Evolutionary conservation across 1,140 invertebrate species (phyloP).

Genomic region (Lethrus apterus): DNA sequence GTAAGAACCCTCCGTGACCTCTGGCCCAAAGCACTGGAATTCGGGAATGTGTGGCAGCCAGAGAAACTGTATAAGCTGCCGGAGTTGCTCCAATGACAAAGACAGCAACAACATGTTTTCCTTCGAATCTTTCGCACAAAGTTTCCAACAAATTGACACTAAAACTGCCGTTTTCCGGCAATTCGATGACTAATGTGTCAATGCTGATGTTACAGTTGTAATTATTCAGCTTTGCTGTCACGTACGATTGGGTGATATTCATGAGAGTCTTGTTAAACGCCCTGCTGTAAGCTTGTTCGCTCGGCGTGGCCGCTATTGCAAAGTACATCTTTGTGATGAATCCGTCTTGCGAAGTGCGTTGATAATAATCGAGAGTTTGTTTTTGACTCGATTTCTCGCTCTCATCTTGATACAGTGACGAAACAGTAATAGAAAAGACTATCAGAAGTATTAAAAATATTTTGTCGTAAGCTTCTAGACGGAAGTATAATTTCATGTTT

Average conservation of each 20-base stretch:
- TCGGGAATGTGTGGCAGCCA: constrained; percentile 37
- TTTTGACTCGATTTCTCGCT: too few relatives aligned
- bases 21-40: constrained; percentile 42
- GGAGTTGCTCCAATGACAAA: constrained; percentile 39
- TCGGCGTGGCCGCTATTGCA: constrained; percentile 34
- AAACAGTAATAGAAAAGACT: too few relatives aligned
- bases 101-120: constrained; percentile 38
- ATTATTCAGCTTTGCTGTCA: constrained; percentile 23
- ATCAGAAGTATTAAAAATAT: too few relatives aligned
- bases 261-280: constrained; percentile 39
- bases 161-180: constrained; percentile 40
- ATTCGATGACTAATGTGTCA: constrained; percentile 36
- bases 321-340: constrained; percentile 35
- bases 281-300: constrained; percentile 31
- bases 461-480: too few relatives aligned
- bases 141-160: constrained; percentile 34
- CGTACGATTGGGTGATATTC: constrained; percentile 36
- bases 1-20: constrained; percentile 31
- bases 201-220: constrained; percentile 33
- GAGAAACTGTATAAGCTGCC: constrained; percentile 39
- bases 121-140: constrained; percentile 38
- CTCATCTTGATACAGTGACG: too few relatives aligned
- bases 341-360: too few relatives aligned
- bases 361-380: too few relatives aligned
- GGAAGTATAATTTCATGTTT: constrained; percentile 1